phyloP scores from a whole-genome alignment of 2,797 vertebrate genomes.

The Rhyacichthys aspro region DNA sequence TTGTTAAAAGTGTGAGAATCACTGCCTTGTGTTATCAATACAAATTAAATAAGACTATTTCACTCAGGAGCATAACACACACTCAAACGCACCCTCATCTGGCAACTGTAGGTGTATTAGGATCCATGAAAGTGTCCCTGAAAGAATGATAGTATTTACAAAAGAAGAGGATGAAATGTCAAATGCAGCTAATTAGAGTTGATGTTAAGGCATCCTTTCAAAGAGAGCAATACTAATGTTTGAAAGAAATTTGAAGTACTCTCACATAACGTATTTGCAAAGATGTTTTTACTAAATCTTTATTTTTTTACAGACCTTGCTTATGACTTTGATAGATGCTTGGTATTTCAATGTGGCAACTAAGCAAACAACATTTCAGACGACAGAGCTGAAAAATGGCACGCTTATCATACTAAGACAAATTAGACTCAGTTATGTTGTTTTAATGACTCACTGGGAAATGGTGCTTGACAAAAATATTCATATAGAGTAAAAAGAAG shows the following conservation, averaged over 20 bases:
- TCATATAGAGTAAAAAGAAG: constrained; percentile 16
- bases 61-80: too few relatives aligned
- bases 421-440: constrained; percentile 47
- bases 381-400: constrained; percentile 23
- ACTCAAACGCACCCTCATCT: too few relatives aligned
- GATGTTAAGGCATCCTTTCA: too few relatives aligned
- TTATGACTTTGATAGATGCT: constrained; percentile 50
- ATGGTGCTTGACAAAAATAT: constrained; percentile 44
- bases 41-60: too few relatives aligned
- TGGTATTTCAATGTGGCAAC: constrained; percentile 42
- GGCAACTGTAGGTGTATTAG: too few relatives aligned
- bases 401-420: constrained; percentile 31
- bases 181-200: too few relatives aligned
- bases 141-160: too few relatives aligned
- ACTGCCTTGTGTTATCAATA: too few relatives aligned
- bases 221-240: too few relatives aligned
- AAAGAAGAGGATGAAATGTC: too few relatives aligned
- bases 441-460: constrained; percentile 49
- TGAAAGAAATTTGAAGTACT: neutral
- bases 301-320: neutral
- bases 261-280: neutral
- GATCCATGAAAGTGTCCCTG: too few relatives aligned
- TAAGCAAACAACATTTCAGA: constrained; percentile 43
- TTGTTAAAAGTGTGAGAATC: too few relatives aligned
- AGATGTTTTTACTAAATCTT: constrained; percentile 5